phyloP scores from a whole-genome alignment of 2,888 invertebrate genomes.

The Brachyopa scutellaris region DNA sequence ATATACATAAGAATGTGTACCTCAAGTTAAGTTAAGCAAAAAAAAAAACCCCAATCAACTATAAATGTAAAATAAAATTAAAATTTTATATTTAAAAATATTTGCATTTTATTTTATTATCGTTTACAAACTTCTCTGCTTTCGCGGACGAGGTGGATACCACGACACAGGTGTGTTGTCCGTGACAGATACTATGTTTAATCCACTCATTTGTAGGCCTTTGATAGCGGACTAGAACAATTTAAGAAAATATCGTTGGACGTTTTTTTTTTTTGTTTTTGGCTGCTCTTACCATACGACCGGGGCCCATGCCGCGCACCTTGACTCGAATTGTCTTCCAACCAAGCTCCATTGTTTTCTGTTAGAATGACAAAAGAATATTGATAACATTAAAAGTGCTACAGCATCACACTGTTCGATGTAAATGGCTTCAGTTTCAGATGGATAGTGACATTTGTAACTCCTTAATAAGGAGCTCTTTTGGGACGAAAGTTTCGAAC shows the following conservation, averaged over 20 bases:
- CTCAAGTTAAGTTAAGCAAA: conserved; percentile 52
- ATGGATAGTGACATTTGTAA: no score
- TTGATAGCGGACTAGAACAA: conserved; percentile 94
- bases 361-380: conserved; percentile 74
- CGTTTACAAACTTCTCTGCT: conserved; percentile 90
- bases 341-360: conserved; percentile 89
- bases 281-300: conserved; percentile 91
- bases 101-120: conserved; percentile 5
- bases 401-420: no score
- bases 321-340: conserved; percentile 89
- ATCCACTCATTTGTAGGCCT: conserved; percentile 95
- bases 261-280: neutral
- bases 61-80: conserved; percentile 48
- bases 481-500: no score
- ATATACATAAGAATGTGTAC: conserved; percentile 48
- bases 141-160: conserved; percentile 91
- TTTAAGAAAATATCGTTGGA: conserved; percentile 42
- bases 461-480: no score
- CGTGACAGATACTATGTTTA: conserved; percentile 95
- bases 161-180: conserved; percentile 93
- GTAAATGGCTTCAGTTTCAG: no score
- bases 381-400: conserved; percentile 17
- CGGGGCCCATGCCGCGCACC: conserved; percentile 93
- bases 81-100: conserved; percentile 46
- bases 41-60: conserved; percentile 32